A percentile compares a stretch with the other conserved stretches of the same genome.
phyloP scores from a whole-genome alignment of 2,888 invertebrate species.

The Neocrepidodera transversa region DNA sequence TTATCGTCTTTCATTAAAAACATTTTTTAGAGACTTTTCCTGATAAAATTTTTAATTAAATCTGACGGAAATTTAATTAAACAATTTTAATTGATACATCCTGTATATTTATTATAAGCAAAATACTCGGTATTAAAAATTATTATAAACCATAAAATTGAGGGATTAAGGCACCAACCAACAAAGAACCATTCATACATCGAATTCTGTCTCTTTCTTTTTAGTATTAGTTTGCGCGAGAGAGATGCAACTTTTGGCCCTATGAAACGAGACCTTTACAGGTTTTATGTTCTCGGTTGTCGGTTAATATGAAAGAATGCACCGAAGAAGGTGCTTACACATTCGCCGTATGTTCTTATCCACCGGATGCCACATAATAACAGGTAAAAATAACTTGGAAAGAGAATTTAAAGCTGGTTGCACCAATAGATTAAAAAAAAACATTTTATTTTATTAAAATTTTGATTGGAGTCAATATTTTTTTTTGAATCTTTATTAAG shows the following conservation, averaged over 20 bases:
- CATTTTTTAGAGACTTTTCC: too few species aligned
- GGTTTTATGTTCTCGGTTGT: constrained; percentile 6
- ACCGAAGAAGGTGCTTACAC: constrained; percentile 22
- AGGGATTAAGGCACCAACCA: neutral
- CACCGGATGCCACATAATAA: constrained; percentile 39
- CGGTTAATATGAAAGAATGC: constrained; percentile 9
- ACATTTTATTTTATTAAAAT: too few species aligned
- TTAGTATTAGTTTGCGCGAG: constrained; percentile 3
- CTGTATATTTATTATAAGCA: too few species aligned
- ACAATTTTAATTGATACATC: too few species aligned
- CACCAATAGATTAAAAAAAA: too few species aligned
- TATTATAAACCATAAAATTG: neutral
- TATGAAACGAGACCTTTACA: neutral
- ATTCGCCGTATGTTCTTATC: constrained; percentile 27
- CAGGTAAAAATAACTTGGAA: constrained; percentile 42
- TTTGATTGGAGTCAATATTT: too few species aligned
- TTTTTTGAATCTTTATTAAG: too few species aligned
- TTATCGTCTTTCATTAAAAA: too few species aligned
- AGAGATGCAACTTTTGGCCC: neutral
- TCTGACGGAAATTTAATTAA: too few species aligned
- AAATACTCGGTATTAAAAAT: too few species aligned
- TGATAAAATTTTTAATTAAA: too few species aligned
- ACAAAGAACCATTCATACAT: neutral
- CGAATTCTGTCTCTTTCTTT: neutral
- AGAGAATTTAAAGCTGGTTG: neutral